Evolutionary conservation across 2,888 invertebrate species (phyloP).

Genomic region (Junonia oenone): DNA sequence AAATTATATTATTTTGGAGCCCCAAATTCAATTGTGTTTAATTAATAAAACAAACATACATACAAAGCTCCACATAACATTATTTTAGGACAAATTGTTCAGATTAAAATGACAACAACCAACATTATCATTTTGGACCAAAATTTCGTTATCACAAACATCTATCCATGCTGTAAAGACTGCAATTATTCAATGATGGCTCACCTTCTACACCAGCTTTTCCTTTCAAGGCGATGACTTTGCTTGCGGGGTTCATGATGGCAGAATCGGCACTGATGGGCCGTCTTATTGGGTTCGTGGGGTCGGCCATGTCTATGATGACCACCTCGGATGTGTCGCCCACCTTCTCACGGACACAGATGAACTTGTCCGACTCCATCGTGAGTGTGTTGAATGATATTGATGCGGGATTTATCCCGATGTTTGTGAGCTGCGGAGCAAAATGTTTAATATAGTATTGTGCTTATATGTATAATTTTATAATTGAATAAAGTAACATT

Average conservation of each 20-base stretch:
- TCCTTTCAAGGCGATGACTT: slow-evolving; percentile 98
- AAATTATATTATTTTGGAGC: too few relatives aligned
- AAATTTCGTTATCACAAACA: too few relatives aligned
- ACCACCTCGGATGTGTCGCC: slow-evolving; percentile 98
- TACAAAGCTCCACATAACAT: too few relatives aligned
- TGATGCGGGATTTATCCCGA: slow-evolving; percentile 97
- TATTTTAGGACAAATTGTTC: too few relatives aligned
- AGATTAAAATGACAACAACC: too few relatives aligned
- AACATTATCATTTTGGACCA: too few relatives aligned
- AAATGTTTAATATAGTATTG: too few relatives aligned
- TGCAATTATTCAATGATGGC: slow-evolving; percentile 28
- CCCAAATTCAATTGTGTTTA: too few relatives aligned
- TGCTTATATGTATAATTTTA: too few relatives aligned
- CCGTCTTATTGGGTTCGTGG: slow-evolving; percentile 94
- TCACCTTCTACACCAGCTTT: slow-evolving; percentile 81
- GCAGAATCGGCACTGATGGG: slow-evolving; percentile 99
- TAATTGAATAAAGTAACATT: too few relatives aligned
- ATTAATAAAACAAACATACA: too few relatives aligned
- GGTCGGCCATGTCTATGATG: slow-evolving; percentile 98
- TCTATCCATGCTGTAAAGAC: too few relatives aligned
- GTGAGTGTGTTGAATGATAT: slow-evolving; percentile 99
- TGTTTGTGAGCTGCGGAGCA: slow-evolving; percentile 94
- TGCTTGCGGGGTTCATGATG: slow-evolving; percentile 99
- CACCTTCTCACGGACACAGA: slow-evolving; percentile 98
- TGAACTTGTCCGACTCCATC: slow-evolving; percentile 99